Evolutionary conservation across 2,888 invertebrate species (phyloP), one percentile per base, ranked within the genome.

Genomic region (Scaeva pyrastri): DNA sequence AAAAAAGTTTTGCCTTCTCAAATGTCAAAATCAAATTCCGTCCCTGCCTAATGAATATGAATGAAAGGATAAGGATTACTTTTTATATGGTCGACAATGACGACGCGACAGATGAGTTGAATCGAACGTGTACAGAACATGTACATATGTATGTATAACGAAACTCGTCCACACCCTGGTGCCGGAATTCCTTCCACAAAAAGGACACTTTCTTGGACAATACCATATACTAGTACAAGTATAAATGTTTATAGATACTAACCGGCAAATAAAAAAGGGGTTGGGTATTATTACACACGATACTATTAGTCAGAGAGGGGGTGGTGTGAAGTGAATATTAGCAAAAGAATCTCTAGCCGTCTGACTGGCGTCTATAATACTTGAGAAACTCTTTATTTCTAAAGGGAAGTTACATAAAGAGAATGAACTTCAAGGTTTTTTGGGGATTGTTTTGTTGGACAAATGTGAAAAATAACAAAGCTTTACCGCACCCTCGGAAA

Each of bases 281-380:
- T 43, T 55, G 64, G 56, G 48, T 19, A 5, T 23, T 19, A 1
- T n/a, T 19, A 4, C 16, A 11, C 19, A 21, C 21, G 2, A 60
- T 12, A 50, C 36, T 11, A 41, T 10, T 26, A 60, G 11, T 10
- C 10, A 12, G 10, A 43, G 2, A 52, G 23, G 12, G 39, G 23
- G 16, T 75, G 68, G 85, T 86, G 76, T 73, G 70, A 77, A 85
- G 76, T 73, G 70, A 77, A 85, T 39, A 23, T n/a, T 58, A 66
- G 36, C 58, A 45, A 43, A 14, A 52, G 45, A 74, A 74, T 78
- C 78, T 36, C 58, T 64, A 50, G 64, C 64, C 82, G 86, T 82
- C 86, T 86, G 71, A 58, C 74, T 86, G 86, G 86, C 86, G 86
- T 86, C 86, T 86, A n/a, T n/a, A n/a, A n/a, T n/a, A 77, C 74